Percentiles rank a stretch among this genome's conserved stretches.
phyloP scores from a whole-genome alignment of 2,888 invertebrate species.

The Erebia epiphron region DNA sequence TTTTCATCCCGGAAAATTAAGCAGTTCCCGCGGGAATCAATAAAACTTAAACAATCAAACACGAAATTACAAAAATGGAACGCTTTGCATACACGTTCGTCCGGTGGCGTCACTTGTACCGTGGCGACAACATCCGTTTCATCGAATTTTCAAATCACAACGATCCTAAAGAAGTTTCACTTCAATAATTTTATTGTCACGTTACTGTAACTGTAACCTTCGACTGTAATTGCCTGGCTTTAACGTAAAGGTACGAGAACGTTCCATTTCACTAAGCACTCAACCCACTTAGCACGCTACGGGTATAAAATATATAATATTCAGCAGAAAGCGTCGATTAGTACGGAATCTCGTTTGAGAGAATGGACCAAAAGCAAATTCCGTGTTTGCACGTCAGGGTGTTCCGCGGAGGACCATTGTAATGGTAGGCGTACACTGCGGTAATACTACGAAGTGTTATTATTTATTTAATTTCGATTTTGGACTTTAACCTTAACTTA shows the following conservation, averaged over 20 bases:
- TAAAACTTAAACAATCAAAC: no score
- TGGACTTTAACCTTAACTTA: no score
- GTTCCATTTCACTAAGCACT: conserved; percentile 17
- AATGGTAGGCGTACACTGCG: conserved; percentile 19
- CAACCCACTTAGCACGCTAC: conserved; percentile 19
- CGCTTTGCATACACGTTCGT: no score
- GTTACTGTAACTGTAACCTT: neutral
- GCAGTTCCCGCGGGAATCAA: no score
- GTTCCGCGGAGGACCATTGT: conserved; percentile 31
- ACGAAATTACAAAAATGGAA: no score
- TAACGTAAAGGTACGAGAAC: neutral
- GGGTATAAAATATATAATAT: conserved; percentile 39
- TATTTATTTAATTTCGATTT: no score
- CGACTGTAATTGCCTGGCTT: neutral
- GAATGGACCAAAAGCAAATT: conserved; percentile 41
- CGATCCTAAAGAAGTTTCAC: neutral
- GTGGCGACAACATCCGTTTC: no score
- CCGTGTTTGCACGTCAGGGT: conserved; percentile 41
- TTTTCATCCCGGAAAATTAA: no score
- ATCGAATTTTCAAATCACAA: no score
- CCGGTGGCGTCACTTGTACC: no score
- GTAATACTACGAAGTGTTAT: neutral
- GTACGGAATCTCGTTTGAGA: conserved; percentile 35
- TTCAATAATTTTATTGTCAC: neutral
- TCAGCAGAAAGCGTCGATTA: conserved; percentile 38